Percentiles rank a stretch among this genome's conserved stretches.
Conservation (phyloP, 2,113 vertebrate species). For the Gallinago jamesoni region DNA sequence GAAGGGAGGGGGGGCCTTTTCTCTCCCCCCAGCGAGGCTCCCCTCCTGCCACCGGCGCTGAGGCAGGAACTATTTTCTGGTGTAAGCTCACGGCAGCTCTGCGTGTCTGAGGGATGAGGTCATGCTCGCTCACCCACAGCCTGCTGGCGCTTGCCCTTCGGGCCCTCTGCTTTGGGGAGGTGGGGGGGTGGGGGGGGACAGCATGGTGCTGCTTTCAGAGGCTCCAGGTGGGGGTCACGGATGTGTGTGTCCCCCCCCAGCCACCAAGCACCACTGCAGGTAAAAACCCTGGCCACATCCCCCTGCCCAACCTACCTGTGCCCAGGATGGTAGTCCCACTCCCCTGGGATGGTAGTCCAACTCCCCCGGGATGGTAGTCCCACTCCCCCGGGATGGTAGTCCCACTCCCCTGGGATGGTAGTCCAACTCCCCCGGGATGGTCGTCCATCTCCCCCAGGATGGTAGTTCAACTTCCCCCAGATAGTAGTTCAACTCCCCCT, state of each 20-base stretch:
- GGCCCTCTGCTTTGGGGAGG: background rate
- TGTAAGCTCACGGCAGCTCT: too few relatives aligned
- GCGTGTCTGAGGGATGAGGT: too few relatives aligned
- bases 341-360: background rate
- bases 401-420: background rate
- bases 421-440: too few relatives aligned
- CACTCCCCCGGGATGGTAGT: background rate
- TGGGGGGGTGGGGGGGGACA: background rate
- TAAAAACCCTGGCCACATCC: background rate
- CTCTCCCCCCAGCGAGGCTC: too few relatives aligned
- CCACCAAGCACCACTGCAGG: accelerated
- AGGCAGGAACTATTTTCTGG: too few relatives aligned
- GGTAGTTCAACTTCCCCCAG: too few relatives aligned
- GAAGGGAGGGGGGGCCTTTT: too few relatives aligned
- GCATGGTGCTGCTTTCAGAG: background rate
- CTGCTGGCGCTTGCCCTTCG: too few relatives aligned
- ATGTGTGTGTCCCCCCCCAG: background rate
- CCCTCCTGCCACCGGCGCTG: too few relatives aligned
- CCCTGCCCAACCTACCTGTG: too few relatives aligned
- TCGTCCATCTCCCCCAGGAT: background rate
- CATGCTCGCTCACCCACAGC: too few relatives aligned
- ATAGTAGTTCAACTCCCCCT: too few relatives aligned
- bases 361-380: background rate
- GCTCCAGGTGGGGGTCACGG: background rate
- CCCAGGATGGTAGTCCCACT: background rate